These are phyloP conservation scores for Melierax canorus DNA, from an alignment of 2,113 vertebrate genomes.

Conservation along the genomic window DNA sequence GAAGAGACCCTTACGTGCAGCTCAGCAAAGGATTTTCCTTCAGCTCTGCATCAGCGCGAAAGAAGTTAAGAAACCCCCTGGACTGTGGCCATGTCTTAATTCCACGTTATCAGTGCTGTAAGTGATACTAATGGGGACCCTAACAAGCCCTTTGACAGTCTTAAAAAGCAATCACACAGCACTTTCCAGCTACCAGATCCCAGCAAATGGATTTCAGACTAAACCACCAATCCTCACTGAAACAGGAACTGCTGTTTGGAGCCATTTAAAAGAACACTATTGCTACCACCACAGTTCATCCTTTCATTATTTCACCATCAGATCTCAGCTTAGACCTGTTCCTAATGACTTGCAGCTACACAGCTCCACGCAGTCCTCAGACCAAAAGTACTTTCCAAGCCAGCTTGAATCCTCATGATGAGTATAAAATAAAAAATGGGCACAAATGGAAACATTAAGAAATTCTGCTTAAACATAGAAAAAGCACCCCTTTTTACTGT, in stretches of 20 bases:
- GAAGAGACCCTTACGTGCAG: accelerated
- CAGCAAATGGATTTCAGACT: neutral
- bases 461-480: neutral
- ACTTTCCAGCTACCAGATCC: neutral
- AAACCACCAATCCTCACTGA: neutral
- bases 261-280: neutral
- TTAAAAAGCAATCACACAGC: neutral
- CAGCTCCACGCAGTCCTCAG: neutral
- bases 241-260: neutral
- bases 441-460: neutral
- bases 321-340: neutral
- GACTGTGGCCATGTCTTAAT: neutral
- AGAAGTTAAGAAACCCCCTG: neutral
- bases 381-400: neutral
- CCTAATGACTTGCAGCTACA: neutral
- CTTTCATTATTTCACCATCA: neutral
- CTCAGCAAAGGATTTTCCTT: neutral
- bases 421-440: neutral
- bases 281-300: neutral
- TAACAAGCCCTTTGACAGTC: neutral
- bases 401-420: neutral
- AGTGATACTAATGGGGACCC: accelerated
- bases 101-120: neutral
- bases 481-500: neutral
- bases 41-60: neutral